Base-by-base conservation (phyloP, 2,888 invertebrate species). In the Oligia strigilis region DNA sequence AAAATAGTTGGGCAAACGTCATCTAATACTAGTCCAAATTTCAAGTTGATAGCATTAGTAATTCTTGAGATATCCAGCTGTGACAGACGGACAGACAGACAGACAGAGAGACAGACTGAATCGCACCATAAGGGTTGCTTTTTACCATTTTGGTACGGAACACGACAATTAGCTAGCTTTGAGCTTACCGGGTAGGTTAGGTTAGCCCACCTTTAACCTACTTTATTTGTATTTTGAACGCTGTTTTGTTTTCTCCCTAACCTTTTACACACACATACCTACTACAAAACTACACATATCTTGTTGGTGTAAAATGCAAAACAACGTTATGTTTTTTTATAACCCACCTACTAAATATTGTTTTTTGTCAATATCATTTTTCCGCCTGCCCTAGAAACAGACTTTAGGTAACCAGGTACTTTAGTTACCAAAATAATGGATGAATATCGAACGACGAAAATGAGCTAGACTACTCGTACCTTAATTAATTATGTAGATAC, bases 401-500 rank as follows among this genome's bases (percentile, higher is more conserved):
- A 43, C 19, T 71, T 23, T 23, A 52, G 17, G 43, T 60, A 76
- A 58, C 4, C 23, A n/a, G 2, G 58, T 58, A 58, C 58, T 17
- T 14, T 46, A 71, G 43, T 8, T 58, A 40, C 8, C 36, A 52
- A 80, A 80, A 66, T 66, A 74, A 75, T 60, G 52, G 29, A 73
- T 64, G 36, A 82, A 70, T 76, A 77, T 83, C 62, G 58, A 72
- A 62, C 55, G 46, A 64, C 40, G 55, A 72, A 72, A 67, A 72
- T 43, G 9, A 49, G 55, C 6, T 64, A 80, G 69, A 70, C 64
- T 14, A 1, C 43, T 43, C 43, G 43, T 9, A 14, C 43, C 49
- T 64, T 58, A 72, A 67, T 81, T 79, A 66, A 71, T 84, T 78
- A 84, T 71, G 84, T 67, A 84, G 60, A 29, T 66, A 78, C 49